Evolutionary conservation across 2,113 vertebrate genomes (phyloP).

Genomic region (Zapornia atra): DNA sequence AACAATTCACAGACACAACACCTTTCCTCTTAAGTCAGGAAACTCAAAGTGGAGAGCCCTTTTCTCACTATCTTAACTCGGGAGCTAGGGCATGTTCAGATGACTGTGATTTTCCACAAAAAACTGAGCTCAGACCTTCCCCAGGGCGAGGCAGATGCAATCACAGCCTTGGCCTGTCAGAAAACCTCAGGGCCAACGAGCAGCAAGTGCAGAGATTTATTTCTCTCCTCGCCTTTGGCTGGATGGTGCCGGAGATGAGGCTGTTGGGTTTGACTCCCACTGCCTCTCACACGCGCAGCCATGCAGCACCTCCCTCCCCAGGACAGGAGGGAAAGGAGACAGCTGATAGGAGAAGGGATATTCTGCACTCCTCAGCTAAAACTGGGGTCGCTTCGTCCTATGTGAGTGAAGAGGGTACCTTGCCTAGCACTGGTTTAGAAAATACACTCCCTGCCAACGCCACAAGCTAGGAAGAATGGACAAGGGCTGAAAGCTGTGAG

Average conservation of each 20-base stretch:
- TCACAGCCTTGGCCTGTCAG: neutral
- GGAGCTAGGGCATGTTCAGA: neutral
- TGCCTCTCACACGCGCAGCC: accelerated
- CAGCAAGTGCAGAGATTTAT: neutral
- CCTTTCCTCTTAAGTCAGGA: neutral
- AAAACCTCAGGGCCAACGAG: neutral
- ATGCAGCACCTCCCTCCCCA: neutral
- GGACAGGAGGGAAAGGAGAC: neutral
- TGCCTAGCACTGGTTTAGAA: neutral
- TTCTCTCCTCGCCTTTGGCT: neutral
- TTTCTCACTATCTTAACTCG: neutral
- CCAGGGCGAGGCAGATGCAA: neutral
- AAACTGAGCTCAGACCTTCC: neutral
- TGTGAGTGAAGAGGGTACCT: accelerated
- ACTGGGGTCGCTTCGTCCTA: neutral
- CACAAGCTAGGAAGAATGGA: neutral
- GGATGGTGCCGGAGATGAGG: neutral
- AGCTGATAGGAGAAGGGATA: neutral
- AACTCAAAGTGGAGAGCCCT: neutral
- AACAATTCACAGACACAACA: neutral
- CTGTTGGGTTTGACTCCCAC: neutral
- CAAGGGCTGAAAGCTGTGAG: neutral
- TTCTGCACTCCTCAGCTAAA: neutral
- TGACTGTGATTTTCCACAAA: neutral
- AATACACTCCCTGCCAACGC: neutral